Evolutionary conservation across 2,888 invertebrate species (phyloP).

Genomic region (Dolomedes plantarius): DNA sequence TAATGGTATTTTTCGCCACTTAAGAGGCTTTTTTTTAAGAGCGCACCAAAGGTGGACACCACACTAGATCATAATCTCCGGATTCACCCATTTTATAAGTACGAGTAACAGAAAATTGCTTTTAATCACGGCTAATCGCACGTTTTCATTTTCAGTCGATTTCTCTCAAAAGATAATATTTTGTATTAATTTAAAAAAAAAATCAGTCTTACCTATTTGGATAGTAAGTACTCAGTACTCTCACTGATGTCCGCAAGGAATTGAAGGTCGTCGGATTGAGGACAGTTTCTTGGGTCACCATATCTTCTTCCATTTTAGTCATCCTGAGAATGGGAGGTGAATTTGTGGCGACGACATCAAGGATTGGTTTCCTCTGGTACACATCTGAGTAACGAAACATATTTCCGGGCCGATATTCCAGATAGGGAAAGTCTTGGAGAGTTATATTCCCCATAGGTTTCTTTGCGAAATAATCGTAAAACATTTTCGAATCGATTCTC

Average conservation of each 20-base stretch:
- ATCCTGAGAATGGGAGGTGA: background rate
- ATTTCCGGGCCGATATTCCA: conserved; percentile 44
- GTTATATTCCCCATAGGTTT: background rate
- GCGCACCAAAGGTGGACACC: no score
- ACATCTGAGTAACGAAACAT: conserved; percentile 35
- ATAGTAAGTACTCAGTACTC: conserved; percentile 54
- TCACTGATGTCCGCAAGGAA: conserved; percentile 32
- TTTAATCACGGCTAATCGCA: no score
- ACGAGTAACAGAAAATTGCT: no score
- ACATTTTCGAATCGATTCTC: conserved; percentile 36
- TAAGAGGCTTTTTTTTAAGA: no score
- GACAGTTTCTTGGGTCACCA: background rate
- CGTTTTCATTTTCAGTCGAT: no score
- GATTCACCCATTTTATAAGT: no score
- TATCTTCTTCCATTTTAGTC: background rate
- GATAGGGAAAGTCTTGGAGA: background rate
- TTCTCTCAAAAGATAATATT: no score
- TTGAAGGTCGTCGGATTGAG: conserved; percentile 32
- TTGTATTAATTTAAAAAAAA: no score
- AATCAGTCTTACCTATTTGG: conserved; percentile 53
- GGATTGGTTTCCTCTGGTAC: conserved; percentile 32
- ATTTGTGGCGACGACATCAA: conserved; percentile 24
- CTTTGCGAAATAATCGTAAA: conserved; percentile 54
- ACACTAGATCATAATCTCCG: no score
- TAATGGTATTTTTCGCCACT: no score